A percentile compares a stretch with the other conserved stretches of the same genome.
Conservation (phyloP, 2,888 invertebrate genomes). For the Ditylenchus weischeri region DNA sequence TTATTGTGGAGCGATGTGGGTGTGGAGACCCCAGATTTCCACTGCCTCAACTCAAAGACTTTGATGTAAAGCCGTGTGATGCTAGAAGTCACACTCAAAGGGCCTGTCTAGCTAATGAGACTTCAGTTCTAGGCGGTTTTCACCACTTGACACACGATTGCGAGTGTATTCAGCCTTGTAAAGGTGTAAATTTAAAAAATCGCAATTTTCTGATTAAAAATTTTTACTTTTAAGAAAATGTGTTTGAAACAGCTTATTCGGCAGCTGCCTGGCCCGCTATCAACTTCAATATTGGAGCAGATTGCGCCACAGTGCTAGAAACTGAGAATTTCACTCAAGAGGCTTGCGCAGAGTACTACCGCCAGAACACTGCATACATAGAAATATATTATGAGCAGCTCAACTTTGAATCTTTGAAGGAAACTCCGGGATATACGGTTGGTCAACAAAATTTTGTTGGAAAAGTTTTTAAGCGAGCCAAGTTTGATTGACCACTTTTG, state of each 20-base stretch:
- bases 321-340: conserved; percentile 45
- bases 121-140: conserved; percentile 51
- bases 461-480: background rate
- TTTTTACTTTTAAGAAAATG: conserved; percentile 43
- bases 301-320: conserved; percentile 49
- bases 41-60: conserved; percentile 37
- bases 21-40: conserved; percentile 59
- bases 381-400: conserved; percentile 60
- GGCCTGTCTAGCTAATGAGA: conserved; percentile 50
- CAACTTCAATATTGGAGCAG: conserved; percentile 55
- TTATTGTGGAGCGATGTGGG: conserved; percentile 51
- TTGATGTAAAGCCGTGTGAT: conserved; percentile 42
- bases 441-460: conserved; percentile 17
- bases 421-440: conserved; percentile 58
- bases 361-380: conserved; percentile 55
- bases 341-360: conserved; percentile 56
- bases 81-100: conserved; percentile 44
- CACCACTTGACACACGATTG: conserved; percentile 52
- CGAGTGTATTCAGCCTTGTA: conserved; percentile 5
- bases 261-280: conserved; percentile 58
- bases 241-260: conserved; percentile 58
- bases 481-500: too few species aligned
- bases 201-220: background rate
- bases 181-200: background rate
- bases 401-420: conserved; percentile 57